Conservation (phyloP, 1,140 invertebrate species). For the Antheraea mylitta region DNA sequence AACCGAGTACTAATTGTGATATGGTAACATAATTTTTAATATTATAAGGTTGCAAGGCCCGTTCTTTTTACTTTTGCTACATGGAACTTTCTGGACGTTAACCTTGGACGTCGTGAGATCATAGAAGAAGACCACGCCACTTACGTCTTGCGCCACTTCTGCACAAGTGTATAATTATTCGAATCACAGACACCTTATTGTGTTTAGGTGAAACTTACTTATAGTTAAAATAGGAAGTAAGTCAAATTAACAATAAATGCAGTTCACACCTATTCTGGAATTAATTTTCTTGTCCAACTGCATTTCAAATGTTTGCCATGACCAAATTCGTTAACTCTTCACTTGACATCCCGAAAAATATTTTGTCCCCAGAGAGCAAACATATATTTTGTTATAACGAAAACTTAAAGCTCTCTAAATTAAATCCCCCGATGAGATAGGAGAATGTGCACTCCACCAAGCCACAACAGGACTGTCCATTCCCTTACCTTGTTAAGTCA, state of each 20-base stretch:
- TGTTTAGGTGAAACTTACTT: constrained; percentile 3
- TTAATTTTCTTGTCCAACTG: not conserved
- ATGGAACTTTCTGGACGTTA: too few relatives aligned
- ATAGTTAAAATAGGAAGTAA: not conserved
- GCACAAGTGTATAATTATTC: not conserved
- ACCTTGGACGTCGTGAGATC: too few relatives aligned
- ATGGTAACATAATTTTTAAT: too few relatives aligned
- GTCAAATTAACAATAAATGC: constrained; percentile 1
- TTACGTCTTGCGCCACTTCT: too few relatives aligned
- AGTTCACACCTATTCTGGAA: not conserved
- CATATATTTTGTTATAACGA: constrained; percentile 33
- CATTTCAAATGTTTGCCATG: constrained; percentile 11
- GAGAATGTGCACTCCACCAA: constrained; percentile 59
- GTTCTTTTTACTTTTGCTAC: too few relatives aligned
- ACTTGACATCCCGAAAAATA: constrained; percentile 63
- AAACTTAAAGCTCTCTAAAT: constrained; percentile 55
- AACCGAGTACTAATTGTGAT: too few relatives aligned
- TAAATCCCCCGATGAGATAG: constrained; percentile 45
- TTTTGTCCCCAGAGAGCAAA: constrained; percentile 59
- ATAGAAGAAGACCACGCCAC: too few relatives aligned
- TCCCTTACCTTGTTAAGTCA: constrained; percentile 62
- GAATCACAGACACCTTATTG: constrained; percentile 9
- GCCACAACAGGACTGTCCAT: constrained; percentile 57
- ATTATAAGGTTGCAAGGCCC: too few relatives aligned
- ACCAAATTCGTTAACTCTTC: constrained; percentile 65